Conservation (phyloP, 1,140 invertebrate species). For the Drosophila asahinai region DNA sequence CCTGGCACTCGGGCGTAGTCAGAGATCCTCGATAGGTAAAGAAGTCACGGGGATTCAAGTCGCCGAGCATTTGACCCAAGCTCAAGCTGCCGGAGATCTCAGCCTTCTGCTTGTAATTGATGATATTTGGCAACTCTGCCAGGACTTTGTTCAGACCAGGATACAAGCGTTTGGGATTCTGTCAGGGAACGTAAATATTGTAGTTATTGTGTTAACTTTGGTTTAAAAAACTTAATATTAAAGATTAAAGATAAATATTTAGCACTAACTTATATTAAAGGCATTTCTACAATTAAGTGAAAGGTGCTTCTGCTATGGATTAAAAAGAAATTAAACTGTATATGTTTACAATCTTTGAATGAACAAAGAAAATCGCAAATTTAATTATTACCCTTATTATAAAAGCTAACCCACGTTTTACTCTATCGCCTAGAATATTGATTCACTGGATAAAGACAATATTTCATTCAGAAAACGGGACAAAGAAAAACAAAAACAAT, state of each 20-base stretch:
- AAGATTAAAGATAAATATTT: too few species aligned
- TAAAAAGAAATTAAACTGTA: too few species aligned
- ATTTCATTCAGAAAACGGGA: neutral
- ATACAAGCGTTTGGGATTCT: constrained; percentile 50
- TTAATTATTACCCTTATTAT: too few species aligned
- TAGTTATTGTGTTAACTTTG: neutral
- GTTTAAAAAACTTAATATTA: too few species aligned
- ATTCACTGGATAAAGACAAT: neutral
- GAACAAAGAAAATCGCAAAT: too few species aligned
- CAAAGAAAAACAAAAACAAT: neutral
- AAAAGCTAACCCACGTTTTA: neutral
- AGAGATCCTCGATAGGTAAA: constrained; percentile 95
- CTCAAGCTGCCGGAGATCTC: constrained; percentile 49
- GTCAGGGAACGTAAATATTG: neutral
- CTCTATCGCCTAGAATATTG: neutral
- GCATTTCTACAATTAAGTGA: too few species aligned
- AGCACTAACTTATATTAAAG: too few species aligned
- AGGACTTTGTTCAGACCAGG: constrained; percentile 59
- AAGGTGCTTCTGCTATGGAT: too few species aligned
- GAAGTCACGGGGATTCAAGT: constrained; percentile 86
- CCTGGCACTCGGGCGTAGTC: constrained; percentile 95
- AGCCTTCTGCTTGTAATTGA: constrained; percentile 22
- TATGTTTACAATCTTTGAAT: too few species aligned
- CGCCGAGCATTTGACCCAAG: constrained; percentile 87
- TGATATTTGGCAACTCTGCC: constrained; percentile 23